Evolutionary conservation across 2,113 vertebrate genomes (phyloP), one percentile per base, ranked within the genome.

Genomic region (Pomatorhinus ruficollis): DNA sequence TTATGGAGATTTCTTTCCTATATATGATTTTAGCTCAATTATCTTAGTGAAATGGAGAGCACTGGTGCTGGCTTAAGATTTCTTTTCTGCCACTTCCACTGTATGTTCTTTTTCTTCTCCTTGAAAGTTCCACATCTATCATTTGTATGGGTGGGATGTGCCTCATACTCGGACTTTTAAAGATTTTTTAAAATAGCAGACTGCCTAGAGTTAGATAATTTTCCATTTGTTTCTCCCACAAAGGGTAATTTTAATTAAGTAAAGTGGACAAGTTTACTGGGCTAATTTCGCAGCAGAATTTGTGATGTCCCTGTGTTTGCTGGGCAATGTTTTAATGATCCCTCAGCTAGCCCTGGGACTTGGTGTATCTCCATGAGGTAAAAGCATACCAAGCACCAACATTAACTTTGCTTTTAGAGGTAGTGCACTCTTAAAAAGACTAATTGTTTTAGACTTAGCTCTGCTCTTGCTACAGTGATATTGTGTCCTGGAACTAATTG

Each of bases 111-210:
- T 60, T 86, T 56, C 23, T 80, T 77, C 39, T 75, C 33, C 64
- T 66, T 35, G 24, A 18, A 86, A 12, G 2, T 69, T 37, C 10
- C 9, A 27, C 12, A 39, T 33, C 30, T 68, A 13, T 22, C 1
- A 0, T 50, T 44, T 66, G 8, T 23, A 3, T 35, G 18, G 3
- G 11, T 64, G 44, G 30, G 6, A n/a, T 33, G 18, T 70, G 15
- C 3, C 65, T 83, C 37, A 8, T 21, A n/a, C 4, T 61, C 9
- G 13, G 14, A 59, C 15, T 40, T 47, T 27, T 50, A 16, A 87
- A 50, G 10, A 12, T 22, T 79, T 68, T 74, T 77, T 52, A 3
- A 37, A 60, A 30, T 15, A 68, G 21, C 12, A 64, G 21, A 15
- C 35, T 71, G 5, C 15, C 5, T 25, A 9, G 42, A 72, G 6